Percentiles rank a stretch among this genome's conserved stretches.
Conservation (phyloP, 2,888 invertebrate genomes). For the Syritta pipiens region DNA sequence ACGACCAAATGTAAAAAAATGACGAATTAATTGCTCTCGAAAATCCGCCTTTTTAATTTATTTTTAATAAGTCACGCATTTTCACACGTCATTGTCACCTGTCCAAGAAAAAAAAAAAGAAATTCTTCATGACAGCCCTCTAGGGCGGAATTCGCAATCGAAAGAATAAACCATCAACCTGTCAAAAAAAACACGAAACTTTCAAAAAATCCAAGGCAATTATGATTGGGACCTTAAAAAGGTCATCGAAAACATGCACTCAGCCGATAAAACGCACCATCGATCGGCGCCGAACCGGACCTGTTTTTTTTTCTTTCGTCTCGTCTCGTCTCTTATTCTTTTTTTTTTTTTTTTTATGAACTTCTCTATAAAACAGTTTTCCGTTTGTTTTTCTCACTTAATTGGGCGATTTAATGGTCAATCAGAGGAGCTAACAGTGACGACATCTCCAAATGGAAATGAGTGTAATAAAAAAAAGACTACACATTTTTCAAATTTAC, state of each 20-base stretch:
- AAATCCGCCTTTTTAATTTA: constrained; percentile 29
- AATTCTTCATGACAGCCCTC: constrained; percentile 37
- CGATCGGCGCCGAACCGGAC: too few species aligned
- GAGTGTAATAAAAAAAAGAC: constrained; percentile 35
- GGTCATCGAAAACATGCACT: constrained; percentile 27
- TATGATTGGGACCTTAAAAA: constrained; percentile 20
- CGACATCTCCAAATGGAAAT: constrained; percentile 38
- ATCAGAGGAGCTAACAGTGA: too few species aligned
- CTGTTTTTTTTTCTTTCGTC: too few species aligned
- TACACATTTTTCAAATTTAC: too few species aligned
- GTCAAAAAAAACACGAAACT: constrained; percentile 8
- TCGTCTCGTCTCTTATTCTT: too few species aligned
- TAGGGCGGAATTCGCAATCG: constrained; percentile 43
- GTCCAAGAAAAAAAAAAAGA: too few species aligned
- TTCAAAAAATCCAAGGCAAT: constrained; percentile 52
- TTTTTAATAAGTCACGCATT: constrained; percentile 40
- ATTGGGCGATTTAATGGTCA: too few species aligned
- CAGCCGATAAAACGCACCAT: too few species aligned
- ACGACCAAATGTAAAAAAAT: background rate
- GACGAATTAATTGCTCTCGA: constrained; percentile 40
- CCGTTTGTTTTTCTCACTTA: too few species aligned
- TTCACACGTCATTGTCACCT: constrained; percentile 45
- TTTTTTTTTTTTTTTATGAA: too few species aligned
- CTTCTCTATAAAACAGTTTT: too few species aligned
- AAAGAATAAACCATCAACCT: constrained; percentile 25